Evolutionary conservation across 1,140 invertebrate species (phyloP).

Genomic region (Fopius arisanus): DNA sequence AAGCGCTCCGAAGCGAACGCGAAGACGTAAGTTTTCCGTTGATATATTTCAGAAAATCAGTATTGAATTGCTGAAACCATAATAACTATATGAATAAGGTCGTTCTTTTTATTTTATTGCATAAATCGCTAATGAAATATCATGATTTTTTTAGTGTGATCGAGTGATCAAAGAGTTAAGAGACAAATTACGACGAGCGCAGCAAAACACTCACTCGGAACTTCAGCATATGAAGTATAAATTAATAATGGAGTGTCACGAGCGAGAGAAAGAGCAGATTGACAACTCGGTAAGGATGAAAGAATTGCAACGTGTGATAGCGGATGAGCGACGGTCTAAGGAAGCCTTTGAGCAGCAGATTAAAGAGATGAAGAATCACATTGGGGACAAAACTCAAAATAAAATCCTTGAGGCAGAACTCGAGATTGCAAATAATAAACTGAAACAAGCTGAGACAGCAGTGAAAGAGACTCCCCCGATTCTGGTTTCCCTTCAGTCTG

Average conservation of each 20-base stretch:
- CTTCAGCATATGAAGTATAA: conserved; percentile 76
- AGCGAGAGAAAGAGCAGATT: conserved; percentile 79
- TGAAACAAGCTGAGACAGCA: conserved; percentile 69
- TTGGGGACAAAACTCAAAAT: conserved; percentile 64
- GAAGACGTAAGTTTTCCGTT: conserved; percentile 59
- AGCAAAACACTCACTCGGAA: conserved; percentile 68
- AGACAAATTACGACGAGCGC: conserved; percentile 68
- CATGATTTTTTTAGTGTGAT: conserved; percentile 71
- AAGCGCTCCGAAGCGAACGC: conserved; percentile 73
- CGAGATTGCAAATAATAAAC: conserved; percentile 70
- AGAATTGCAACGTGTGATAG: conserved; percentile 73
- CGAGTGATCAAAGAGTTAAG: conserved; percentile 70
- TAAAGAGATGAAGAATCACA: conserved; percentile 64
- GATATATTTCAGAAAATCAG: too few relatives aligned
- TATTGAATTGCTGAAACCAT: too few relatives aligned
- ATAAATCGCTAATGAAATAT: conserved; percentile 15
- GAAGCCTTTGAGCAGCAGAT: conserved; percentile 71
- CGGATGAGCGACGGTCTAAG: conserved; percentile 69
- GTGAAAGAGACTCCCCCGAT: conserved; percentile 71
- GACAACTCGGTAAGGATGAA: conserved; percentile 76
- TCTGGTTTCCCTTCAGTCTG: conserved; percentile 73
- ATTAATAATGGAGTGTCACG: conserved; percentile 77
- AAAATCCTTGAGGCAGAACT: conserved; percentile 71
- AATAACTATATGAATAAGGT: too few relatives aligned
- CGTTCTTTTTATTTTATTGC: too few relatives aligned